These are phyloP conservation scores for Ephialtes manifestator DNA, from an alignment of 2,888 invertebrate genomes.

Conservation along the genomic window DNA sequence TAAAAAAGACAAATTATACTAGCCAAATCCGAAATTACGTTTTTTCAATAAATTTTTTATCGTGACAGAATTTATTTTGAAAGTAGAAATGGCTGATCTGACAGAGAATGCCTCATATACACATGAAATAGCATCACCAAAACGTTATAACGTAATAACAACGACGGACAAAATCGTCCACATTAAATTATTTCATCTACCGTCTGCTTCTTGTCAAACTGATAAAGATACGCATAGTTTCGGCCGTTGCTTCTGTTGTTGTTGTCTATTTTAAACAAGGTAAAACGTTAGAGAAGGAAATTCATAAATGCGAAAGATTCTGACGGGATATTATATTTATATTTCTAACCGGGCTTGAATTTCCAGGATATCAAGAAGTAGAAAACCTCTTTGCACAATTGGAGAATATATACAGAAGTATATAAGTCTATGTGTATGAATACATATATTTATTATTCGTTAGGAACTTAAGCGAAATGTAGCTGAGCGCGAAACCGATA, in stretches of 20 bases:
- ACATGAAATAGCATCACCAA: not conserved
- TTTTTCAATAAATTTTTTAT: no score
- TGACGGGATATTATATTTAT: constrained; percentile 10
- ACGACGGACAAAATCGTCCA: constrained; percentile 1
- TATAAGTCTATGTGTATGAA: not conserved
- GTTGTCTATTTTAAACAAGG: not conserved
- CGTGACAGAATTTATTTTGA: no score
- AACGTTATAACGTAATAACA: not conserved
- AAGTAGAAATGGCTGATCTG: no score
- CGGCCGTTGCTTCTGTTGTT: not conserved
- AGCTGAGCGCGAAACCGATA: constrained; percentile 8
- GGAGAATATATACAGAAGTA: not conserved
- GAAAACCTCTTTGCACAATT: constrained; percentile 4
- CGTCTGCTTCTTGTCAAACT: constrained; percentile 41
- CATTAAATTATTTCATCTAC: constrained; percentile 11
- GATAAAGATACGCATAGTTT: constrained; percentile 9
- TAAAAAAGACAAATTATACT: no score
- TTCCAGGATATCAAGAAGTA: not conserved
- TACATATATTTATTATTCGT: constrained; percentile 12
- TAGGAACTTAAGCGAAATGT: constrained; percentile 20
- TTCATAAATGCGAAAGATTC: not conserved
- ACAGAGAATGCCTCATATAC: no score
- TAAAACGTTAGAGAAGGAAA: not conserved
- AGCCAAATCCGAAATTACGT: no score
- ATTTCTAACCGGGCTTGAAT: constrained; percentile 9